Conservation (phyloP, 1,140 invertebrate species). For the Drosophila navojoa region DNA sequence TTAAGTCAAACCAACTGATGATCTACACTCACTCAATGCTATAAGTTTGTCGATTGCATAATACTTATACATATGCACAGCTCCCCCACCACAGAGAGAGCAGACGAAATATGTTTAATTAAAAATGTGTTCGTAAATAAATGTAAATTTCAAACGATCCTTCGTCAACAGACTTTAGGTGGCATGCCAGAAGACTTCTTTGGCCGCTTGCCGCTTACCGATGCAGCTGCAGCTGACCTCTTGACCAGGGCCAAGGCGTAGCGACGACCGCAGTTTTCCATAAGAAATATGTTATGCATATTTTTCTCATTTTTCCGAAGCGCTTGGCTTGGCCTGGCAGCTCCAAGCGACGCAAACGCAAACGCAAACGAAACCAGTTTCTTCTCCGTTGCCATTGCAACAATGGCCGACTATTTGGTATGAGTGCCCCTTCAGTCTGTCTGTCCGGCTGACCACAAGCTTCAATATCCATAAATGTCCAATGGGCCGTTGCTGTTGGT, state of each 20-base stretch:
- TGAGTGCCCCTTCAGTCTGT: not conserved
- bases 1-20: no score
- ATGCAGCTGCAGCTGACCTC: slow-evolving; percentile 48
- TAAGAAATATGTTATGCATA: slow-evolving; percentile 37
- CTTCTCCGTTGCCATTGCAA: slow-evolving; percentile 29
- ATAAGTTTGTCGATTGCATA: no score
- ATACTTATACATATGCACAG: not conserved
- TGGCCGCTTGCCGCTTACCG: slow-evolving; percentile 2
- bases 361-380: slow-evolving; percentile 59
- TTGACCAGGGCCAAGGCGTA: slow-evolving; percentile 49
- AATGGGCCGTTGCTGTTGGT: slow-evolving; percentile 64
- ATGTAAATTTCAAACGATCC: slow-evolving; percentile 27
- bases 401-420: slow-evolving; percentile 42
- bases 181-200: slow-evolving; percentile 41
- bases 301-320: slow-evolving; percentile 23
- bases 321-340: slow-evolving; percentile 10
- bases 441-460: slow-evolving; percentile 65
- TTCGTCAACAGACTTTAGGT: slow-evolving; percentile 19
- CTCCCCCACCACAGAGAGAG: not conserved
- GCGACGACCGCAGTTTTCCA: slow-evolving; percentile 53
- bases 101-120: slow-evolving; percentile 66
- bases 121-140: slow-evolving; percentile 69
- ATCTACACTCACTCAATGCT: no score
- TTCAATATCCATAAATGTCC: slow-evolving; percentile 82
- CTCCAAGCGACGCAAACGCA: slow-evolving; percentile 8